A percentile compares a stretch with the other conserved stretches of the same genome.
These are phyloP conservation scores for Prinia subflava DNA, from an alignment of 2,113 vertebrate species.

Conservation along the genomic window DNA sequence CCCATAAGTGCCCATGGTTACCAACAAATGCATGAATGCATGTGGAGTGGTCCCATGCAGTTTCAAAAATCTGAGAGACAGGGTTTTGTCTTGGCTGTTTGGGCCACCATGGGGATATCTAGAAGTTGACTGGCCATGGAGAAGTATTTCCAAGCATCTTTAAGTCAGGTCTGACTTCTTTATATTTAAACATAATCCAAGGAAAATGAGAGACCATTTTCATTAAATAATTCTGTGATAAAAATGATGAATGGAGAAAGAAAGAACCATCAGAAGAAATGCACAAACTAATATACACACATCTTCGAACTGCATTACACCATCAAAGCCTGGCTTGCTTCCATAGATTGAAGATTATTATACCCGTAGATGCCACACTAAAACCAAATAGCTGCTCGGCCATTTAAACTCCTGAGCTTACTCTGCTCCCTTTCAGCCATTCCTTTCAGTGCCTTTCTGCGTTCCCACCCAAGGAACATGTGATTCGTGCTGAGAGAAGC, in stretches of 20 bases:
- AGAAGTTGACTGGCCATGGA: background rate
- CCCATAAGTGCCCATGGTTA: background rate
- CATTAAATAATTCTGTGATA: background rate
- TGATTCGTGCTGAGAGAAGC: background rate
- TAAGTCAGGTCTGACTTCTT: background rate
- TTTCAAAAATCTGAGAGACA: background rate
- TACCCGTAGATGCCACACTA: background rate
- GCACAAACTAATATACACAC: background rate
- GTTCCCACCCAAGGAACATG: background rate
- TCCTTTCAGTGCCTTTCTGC: background rate
- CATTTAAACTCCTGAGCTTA: background rate
- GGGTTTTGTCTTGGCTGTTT: background rate
- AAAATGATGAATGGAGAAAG: background rate
- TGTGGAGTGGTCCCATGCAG: background rate
- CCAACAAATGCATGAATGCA: background rate
- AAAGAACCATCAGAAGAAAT: background rate
- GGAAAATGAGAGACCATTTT: background rate
- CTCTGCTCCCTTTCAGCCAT: fast-evolving
- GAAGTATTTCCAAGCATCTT: background rate
- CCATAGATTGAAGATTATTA: background rate
- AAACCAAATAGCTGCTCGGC: background rate
- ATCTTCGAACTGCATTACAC: fast-evolving
- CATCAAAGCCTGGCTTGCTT: background rate
- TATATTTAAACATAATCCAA: background rate
- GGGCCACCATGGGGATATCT: background rate